Base-by-base conservation (phyloP, 1,140 invertebrate species). In the Drosophila equinoxialis region DNA sequence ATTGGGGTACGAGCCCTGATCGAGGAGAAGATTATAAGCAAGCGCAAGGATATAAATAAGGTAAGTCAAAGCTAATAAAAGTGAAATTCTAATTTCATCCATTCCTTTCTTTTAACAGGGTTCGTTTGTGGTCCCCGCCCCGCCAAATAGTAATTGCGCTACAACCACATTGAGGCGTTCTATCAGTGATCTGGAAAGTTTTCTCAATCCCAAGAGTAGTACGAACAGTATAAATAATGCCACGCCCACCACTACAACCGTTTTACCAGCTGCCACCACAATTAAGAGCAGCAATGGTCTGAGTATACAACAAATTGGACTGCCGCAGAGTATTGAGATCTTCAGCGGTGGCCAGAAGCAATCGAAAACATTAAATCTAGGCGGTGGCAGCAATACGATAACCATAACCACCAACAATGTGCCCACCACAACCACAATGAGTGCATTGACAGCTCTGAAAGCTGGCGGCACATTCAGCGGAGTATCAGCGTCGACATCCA, bases 11-110 rank as follows among this genome's bases (percentile, higher is more conserved):
- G 97, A 57, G 97, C 97, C 11, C 94, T 98, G 2, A 98, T 98
- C 71, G 97, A 97, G 92, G 97, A 98, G 91, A 98, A 98, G 92
- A 98, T 98, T 65, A 98, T 97, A 74, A 97, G 96, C 83, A 96
- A 97, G 79, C 93, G 90, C 60, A 92, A 92, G 79, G 91, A 92
- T 33, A 84, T 92, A 35, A 85, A 71, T 30, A 92, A 92, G 90
- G 91, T n/a, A 10, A 10, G 2, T 14, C 4, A 2, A 30, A 10
- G 26, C 59, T 41, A 6, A 39, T n/a, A 13, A 3, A 39, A 13
- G 5, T 39, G 4, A 13, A 11, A 39, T 13, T 39, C 37, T 13
- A 13, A 13, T 4, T 39, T 0, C 10, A 5, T 39, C 3, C 6
- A 4, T 39, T 51, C 33, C 59, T 2, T 6, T 20, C n/a, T 64